Evolutionary conservation across 2,888 invertebrate genomes (phyloP).

Genomic region (Automeris io): DNA sequence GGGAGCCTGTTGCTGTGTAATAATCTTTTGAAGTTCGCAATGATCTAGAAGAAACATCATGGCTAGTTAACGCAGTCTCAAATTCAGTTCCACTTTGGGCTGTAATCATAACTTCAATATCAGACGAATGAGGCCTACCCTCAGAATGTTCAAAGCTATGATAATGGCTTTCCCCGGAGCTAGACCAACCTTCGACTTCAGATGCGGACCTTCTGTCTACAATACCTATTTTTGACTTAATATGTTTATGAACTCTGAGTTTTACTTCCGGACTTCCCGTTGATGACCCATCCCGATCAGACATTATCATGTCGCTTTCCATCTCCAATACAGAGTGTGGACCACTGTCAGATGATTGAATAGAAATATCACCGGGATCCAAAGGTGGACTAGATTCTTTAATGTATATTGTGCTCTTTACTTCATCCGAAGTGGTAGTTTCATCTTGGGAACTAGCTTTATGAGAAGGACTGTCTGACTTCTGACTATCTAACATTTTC

Average conservation of each 20-base stretch:
- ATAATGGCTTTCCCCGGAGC: constrained; percentile 92
- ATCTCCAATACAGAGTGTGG: constrained; percentile 72
- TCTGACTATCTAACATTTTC: constrained; percentile 45
- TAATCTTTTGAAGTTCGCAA: constrained; percentile 89
- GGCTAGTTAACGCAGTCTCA: constrained; percentile 89
- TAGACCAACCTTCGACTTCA: constrained; percentile 88
- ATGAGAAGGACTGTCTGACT: constrained; percentile 55
- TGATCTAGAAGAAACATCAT: constrained; percentile 84
- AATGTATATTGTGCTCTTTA: constrained; percentile 59
- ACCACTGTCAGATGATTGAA: constrained; percentile 68
- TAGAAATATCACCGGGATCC: constrained; percentile 56
- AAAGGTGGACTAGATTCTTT: constrained; percentile 64
- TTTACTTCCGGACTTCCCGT: constrained; percentile 67
- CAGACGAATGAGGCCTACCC: constrained; percentile 90
- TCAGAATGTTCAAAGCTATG: constrained; percentile 91
- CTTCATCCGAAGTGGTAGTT: constrained; percentile 75
- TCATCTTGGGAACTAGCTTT: constrained; percentile 64
- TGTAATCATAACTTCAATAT: constrained; percentile 87
- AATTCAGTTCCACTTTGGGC: constrained; percentile 90
- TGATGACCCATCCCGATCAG: constrained; percentile 64
- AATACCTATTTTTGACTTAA: constrained; percentile 64
- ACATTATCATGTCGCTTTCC: constrained; percentile 61
- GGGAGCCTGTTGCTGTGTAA: constrained; percentile 89
- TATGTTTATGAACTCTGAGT: constrained; percentile 60
- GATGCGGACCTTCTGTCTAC: constrained; percentile 85